Base-by-base conservation (phyloP, 2,113 vertebrate genomes). In the Chionodraco myersi region DNA sequence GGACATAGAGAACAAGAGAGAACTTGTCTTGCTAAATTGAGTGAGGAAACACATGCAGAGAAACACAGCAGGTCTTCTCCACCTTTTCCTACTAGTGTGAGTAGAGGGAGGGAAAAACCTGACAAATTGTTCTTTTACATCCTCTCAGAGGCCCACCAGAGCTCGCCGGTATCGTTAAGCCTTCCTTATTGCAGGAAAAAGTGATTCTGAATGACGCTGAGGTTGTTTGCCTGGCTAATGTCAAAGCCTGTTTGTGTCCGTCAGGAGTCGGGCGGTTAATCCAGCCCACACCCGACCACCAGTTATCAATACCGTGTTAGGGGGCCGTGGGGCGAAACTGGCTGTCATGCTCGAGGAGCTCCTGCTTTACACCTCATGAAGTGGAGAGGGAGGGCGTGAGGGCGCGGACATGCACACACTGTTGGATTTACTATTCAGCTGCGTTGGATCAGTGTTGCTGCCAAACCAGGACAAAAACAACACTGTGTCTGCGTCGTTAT, bases 271-370 rank as follows among this genome's bases (percentile, higher is more conserved):
- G 76, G 71, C 3, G 1, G 51, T 74, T 88, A 89, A 91, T 91
- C 87, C 88, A 81, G 84, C 76, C 69, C 53, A 49, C 69, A 65
- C 77, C 83, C 63, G 69, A 12, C 54, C 74, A 79, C 79, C 72
- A 72, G 86, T 84, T 89, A 88, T 90, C 79, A 79, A 82, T 88
- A 72, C 51, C 2, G 21, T 80, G 90, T 83, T 88, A 52, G 70
- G 57, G 78, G 77, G 75, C 87, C 10, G n/a, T 54, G 57, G 80
- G 75, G 52, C 18, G 57, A 86, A 77, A 80, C 84, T 56, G 71
- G 34, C 80, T 80, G 89, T 91, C 91, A 83, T 83, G 90, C 86
- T 90, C 72, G 70, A 89, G 77, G 79, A 72, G 78, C 57, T 51
- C 10, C 65, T 56, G 58, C 85, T 78, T 59, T 45, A 47, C 59